Base-by-base conservation (phyloP, 2,113 vertebrate genomes). In the Pachycephala philippinensis region DNA sequence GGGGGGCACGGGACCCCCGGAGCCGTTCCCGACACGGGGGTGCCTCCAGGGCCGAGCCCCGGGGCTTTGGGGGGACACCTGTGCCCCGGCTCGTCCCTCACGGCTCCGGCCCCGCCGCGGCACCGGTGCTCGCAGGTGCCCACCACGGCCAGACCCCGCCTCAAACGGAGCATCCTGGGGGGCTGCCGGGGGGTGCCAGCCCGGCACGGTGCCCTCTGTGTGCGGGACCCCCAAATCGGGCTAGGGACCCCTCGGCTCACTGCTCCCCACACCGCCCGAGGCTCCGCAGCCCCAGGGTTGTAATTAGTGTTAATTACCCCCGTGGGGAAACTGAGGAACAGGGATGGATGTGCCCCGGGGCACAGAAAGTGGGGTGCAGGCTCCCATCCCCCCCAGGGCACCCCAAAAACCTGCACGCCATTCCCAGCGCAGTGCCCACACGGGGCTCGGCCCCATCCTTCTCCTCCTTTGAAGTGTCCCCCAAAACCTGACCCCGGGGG, bases 191-290 rank as follows among this genome's bases (percentile, higher is more conserved):
- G 76, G 80, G 13, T 39, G 5, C 18, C 27, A 35, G 22, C 54
- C 71, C 5, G 0, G 4, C 18, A 10, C 14, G 2, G 33, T 23
- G 59, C n/a, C 53, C 84, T 10, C 14, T 14, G 74, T 3, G 69
- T 14, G 53, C 18, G 78, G 5, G 15, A 60, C 39, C 60, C 69
- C 77, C 39, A 45, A 20, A 53, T 26, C 10, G 2, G 44, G 28
- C 11, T 22, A 78, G 68, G 16, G 22, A 37, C 21, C 42, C 42
- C 56, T 15, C 13, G 0, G 35, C 26, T 54, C 64, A 63, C 21
- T 4, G 14, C 4, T 42, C 28, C 45, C 9, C 1, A 3, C 42
- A 15, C 6, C 3, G 2, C 64, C 17, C 0, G 20, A 4, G 49
- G 52, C 64, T 57, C 42, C 4, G 19, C 54, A 37, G 42, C 64